Base-by-base conservation (phyloP, 2,888 invertebrate genomes). In the Drosophila affinis region DNA sequence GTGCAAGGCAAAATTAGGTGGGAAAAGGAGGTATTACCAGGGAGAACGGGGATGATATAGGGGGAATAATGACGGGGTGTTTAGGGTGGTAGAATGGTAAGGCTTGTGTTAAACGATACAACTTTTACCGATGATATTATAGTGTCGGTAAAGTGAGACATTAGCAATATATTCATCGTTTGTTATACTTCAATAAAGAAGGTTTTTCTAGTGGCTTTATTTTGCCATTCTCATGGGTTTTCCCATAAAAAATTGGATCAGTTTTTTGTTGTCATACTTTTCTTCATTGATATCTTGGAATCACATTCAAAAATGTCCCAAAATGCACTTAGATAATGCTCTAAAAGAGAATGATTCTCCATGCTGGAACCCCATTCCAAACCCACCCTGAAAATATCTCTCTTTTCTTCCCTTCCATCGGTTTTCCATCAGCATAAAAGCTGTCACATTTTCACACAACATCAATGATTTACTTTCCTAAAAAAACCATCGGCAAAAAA, bases 1-100 rank as follows among this genome's bases (percentile, higher is more conserved):
- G 46, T 34, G 4, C 10, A n/a, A 47, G 62, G 56, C 27, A 24
- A 45, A 45, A 14, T 44, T 21, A 34, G 49, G 62, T 63, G 65
- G n/a, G n/a, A 39, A 39, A 39, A 39, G n/a, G 10, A 6, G n/a
- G 39, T 7, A n/a, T 3, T 7, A 39, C 14, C 14, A 2, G 2
- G n/a, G 0, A n/a, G 0, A n/a, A 39, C 6, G n/a, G 39, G 39
- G 39, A 4, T n/a, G 39, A 7, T 39, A 39, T 39, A 6, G 0
- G 39, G n/a, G 7, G n/a, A 7, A n/a, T 6, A 39, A 39, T 29
- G 29, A 29, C 7, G 29, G 29, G 27, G 27, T 27, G 27, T 6
- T 14, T 1, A 39, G 39, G 39, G 39, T 39, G 39, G n/a, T n/a
- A 14, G 7, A 14, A 0, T 2, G 4, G 24, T 24, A 24, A 14